Percentiles rank a stretch among this genome's conserved stretches.
Evolutionary conservation across 2,113 vertebrate genomes (phyloP).

Genomic region (Rynchops niger): DNA sequence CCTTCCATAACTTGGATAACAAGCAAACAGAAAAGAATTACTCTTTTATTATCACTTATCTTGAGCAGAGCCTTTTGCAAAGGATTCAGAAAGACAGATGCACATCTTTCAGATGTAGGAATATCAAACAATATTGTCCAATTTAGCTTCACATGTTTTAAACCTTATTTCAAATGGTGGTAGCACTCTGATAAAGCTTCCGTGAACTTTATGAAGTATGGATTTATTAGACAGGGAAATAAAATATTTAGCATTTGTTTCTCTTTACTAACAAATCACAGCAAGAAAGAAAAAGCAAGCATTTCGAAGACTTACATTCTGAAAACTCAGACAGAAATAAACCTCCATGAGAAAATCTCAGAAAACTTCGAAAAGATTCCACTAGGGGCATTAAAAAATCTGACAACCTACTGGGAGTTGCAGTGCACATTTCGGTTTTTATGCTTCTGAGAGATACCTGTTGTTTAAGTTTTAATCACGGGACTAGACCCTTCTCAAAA

Average conservation of each 20-base stretch:
- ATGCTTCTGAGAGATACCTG: neutral
- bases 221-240: neutral
- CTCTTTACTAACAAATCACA: neutral
- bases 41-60: neutral
- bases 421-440: neutral
- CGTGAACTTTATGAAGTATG: neutral
- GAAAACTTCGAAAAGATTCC: neutral
- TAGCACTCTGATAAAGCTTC: neutral
- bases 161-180: neutral
- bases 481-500: neutral
- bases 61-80: neutral
- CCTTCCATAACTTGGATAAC: neutral
- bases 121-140: neutral
- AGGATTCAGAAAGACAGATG: neutral
- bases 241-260: neutral
- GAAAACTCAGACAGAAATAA: neutral
- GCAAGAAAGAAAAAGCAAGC: neutral
- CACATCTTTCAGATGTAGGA: neutral
- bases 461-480: neutral
- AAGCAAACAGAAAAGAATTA: neutral
- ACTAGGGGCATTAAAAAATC: neutral
- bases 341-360: neutral
- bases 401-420: neutral
- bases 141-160: neutral
- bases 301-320: neutral